These are phyloP conservation scores for Actias luna DNA, from an alignment of 2,888 invertebrate genomes.

Conservation along the genomic window DNA sequence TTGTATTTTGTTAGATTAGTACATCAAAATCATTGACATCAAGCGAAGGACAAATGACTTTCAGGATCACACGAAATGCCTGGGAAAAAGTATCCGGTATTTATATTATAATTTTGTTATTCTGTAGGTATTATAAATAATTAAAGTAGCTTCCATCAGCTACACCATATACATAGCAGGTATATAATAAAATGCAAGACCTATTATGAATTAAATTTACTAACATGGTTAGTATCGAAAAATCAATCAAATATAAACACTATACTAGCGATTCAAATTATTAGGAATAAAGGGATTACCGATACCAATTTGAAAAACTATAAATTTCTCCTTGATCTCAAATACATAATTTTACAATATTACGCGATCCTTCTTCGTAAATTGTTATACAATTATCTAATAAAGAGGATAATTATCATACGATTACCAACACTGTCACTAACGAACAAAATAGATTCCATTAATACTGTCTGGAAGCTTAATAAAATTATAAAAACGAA, in stretches of 20 bases:
- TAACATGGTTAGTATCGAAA: neutral
- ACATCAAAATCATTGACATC: too few relatives aligned
- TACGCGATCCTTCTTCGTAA: neutral
- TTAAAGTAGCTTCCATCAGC: neutral
- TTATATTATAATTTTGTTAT: too few relatives aligned
- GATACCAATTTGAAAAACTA: neutral
- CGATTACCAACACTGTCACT: neutral
- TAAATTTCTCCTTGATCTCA: too few relatives aligned
- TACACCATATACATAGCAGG: neutral
- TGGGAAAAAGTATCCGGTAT: too few relatives aligned
- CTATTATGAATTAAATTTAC: neutral
- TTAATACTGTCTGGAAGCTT: neutral
- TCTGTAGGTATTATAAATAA: neutral
- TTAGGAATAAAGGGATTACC: neutral
- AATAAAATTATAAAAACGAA: neutral
- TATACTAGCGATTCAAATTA: neutral
- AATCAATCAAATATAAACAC: neutral
- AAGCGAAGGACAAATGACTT: too few relatives aligned
- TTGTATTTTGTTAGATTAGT: too few relatives aligned
- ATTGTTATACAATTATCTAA: neutral
- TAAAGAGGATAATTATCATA: neutral
- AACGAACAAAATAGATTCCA: neutral
- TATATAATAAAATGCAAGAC: too few relatives aligned
- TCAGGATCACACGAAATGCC: too few relatives aligned
- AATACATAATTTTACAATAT: too few relatives aligned